Evolutionary conservation across 2,888 invertebrate species (phyloP).

Genomic region (Pediacus dermestoides): DNA sequence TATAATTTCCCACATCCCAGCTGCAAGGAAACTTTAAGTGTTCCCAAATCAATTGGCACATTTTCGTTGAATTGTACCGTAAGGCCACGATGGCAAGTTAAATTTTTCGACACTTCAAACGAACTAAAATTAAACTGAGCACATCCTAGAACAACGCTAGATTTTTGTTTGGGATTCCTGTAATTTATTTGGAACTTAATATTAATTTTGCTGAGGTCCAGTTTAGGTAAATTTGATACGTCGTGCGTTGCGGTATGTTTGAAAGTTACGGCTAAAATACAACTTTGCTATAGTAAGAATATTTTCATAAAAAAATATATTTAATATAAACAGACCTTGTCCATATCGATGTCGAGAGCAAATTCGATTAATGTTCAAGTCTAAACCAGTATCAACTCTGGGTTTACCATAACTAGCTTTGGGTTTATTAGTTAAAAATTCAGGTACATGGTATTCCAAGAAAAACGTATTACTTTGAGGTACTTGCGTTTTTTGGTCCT

Average conservation of each 20-base stretch:
- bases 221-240: constrained; percentile 41
- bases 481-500: constrained; percentile 16
- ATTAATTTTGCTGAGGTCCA: constrained; percentile 38
- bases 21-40: constrained; percentile 49
- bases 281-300: no score
- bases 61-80: constrained; percentile 46
- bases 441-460: constrained; percentile 50
- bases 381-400: constrained; percentile 43
- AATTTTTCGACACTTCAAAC: constrained; percentile 41
- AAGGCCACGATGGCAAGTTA: constrained; percentile 46
- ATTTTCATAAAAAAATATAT: no score
- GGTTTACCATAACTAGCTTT: constrained; percentile 37
- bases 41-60: constrained; percentile 48
- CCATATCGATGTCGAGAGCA: constrained; percentile 44
- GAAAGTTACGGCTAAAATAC: constrained; percentile 48
- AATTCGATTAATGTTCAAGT: constrained; percentile 39
- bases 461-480: constrained; percentile 45
- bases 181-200: constrained; percentile 50
- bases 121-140: constrained; percentile 47
- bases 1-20: constrained; percentile 52
- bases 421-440: constrained; percentile 34
- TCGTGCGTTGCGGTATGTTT: constrained; percentile 50
- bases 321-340: constrained; percentile 39
- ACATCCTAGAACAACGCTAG: constrained; percentile 47
- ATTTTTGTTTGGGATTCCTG: constrained; percentile 49